Conservation (phyloP, 2,797 vertebrate genomes). For the Parauchenoglanis punctatus region DNA sequence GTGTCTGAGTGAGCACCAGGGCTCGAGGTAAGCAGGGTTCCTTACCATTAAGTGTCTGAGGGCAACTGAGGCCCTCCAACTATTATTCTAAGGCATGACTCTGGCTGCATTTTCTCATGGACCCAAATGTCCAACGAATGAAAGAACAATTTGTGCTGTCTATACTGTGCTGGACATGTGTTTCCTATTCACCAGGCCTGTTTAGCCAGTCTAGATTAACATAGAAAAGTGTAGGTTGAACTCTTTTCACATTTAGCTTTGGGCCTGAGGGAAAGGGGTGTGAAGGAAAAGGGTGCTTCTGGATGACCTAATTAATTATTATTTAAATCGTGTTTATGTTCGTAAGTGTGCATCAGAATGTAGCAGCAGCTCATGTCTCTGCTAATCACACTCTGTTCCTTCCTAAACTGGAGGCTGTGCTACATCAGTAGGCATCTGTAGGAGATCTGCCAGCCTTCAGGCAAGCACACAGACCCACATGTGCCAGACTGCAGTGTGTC, state of each 20-base stretch:
- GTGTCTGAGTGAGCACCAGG: conserved; percentile 38
- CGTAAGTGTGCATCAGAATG: conserved; percentile 75
- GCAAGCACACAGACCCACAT: conserved; percentile 24
- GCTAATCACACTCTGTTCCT: conserved; percentile 49
- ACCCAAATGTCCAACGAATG: conserved; percentile 53
- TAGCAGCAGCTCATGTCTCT: conserved; percentile 65
- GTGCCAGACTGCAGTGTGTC: conserved; percentile 28
- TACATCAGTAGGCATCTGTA: conserved; percentile 21
- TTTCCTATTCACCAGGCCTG: conserved; percentile 74
- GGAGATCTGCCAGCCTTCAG: conserved; percentile 30
- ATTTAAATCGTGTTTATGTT: conserved; percentile 80
- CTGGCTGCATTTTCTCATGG: conserved; percentile 57
- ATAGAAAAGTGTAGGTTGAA: conserved; percentile 78
- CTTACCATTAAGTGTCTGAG: conserved; percentile 52
- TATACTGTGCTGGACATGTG: conserved; percentile 73
- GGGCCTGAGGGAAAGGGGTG: conserved; percentile 51
- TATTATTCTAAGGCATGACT: conserved; percentile 61
- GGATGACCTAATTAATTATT: conserved; percentile 78
- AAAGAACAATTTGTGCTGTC: conserved; percentile 62
- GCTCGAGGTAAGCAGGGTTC: conserved; percentile 48
- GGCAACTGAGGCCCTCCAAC: conserved; percentile 54
- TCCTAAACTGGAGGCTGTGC: conserved; percentile 2
- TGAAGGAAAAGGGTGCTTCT: conserved; percentile 52
- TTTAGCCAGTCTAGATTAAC: conserved; percentile 73
- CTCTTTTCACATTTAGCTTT: conserved; percentile 71